Evolutionary conservation across 2,113 vertebrate genomes (phyloP).

Genomic region (Callopanchax toddi): DNA sequence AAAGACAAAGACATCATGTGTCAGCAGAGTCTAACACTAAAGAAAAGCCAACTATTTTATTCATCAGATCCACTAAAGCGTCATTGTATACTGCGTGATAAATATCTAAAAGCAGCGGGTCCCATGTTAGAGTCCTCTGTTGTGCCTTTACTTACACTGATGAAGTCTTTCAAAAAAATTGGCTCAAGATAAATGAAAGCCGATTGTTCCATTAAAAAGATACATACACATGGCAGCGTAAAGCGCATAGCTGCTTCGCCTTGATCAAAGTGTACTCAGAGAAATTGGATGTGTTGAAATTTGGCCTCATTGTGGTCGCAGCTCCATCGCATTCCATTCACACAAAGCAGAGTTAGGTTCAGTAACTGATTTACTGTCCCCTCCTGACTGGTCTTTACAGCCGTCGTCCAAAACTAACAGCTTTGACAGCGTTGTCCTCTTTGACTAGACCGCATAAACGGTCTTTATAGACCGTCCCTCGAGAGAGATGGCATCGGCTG

Average conservation of each 20-base stretch:
- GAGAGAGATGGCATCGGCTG: constrained; percentile 34
- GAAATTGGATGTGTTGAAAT: constrained; percentile 5
- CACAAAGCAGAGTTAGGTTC: constrained; percentile 28
- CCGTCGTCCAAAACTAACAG: constrained; percentile 38
- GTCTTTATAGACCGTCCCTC: constrained; percentile 51
- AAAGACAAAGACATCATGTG: not conserved
- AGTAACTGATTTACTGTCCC: constrained; percentile 36
- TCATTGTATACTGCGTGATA: not conserved
- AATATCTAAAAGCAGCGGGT: constrained; percentile 13
- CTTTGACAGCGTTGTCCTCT: constrained; percentile 48
- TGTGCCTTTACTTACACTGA: constrained; percentile 22
- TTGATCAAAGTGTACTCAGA: constrained; percentile 15
- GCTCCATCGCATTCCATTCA: constrained; percentile 33
- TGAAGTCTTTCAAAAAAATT: constrained; percentile 13
- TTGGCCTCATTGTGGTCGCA: constrained; percentile 13
- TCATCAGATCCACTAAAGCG: constrained; percentile 7
- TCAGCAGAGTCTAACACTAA: not conserved
- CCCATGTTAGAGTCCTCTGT: constrained; percentile 5
- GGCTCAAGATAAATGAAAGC: constrained; percentile 28
- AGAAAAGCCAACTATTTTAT: not conserved
- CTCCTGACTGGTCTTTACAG: constrained; percentile 38
- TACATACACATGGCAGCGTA: not conserved
- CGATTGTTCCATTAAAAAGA: constrained; percentile 13
- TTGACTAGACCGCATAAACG: constrained; percentile 48
- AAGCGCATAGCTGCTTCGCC: constrained; percentile 3